A percentile compares a stretch with the other conserved stretches of the same genome.
These are phyloP conservation scores for Bos javanicus DNA, from an alignment of 2,113 vertebrate genomes.

Conservation along the genomic window DNA sequence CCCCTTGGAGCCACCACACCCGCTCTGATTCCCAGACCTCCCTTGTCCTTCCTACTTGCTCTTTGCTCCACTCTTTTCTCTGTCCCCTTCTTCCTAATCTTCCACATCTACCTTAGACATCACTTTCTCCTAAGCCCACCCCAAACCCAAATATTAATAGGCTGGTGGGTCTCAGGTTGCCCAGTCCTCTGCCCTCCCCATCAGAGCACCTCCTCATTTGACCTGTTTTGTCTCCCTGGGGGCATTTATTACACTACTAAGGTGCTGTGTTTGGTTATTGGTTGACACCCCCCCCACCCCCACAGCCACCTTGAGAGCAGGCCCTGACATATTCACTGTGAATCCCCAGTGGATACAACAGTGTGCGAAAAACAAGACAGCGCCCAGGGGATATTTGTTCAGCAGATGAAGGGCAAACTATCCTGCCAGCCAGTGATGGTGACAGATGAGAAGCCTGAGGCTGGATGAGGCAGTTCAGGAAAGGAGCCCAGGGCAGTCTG, in stretches of 20 bases:
- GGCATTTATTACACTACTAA: background rate
- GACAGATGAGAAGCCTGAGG: background rate
- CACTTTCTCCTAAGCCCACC: background rate
- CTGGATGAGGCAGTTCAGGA: background rate
- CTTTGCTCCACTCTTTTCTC: background rate
- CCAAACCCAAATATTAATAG: background rate
- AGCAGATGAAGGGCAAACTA: background rate
- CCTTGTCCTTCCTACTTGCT: background rate
- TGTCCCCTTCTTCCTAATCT: background rate
- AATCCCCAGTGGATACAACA: background rate
- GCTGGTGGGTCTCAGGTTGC: background rate
- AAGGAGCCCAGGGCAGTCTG: background rate
- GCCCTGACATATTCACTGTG: background rate
- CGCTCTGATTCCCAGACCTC: background rate
- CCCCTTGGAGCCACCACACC: background rate
- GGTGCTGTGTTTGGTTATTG: background rate
- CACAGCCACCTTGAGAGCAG: background rate
- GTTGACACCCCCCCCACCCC: background rate
- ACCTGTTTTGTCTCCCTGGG: background rate
- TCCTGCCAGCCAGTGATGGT: background rate
- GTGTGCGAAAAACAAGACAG: accelerated
- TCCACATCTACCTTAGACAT: background rate
- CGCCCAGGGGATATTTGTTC: background rate
- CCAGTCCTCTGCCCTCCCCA: no score
- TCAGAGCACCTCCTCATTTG: background rate